Evolutionary conservation across 2,113 vertebrate genomes (phyloP), one percentile per base, ranked within the genome.

Genomic region (Thamnaconus septentrionalis): DNA sequence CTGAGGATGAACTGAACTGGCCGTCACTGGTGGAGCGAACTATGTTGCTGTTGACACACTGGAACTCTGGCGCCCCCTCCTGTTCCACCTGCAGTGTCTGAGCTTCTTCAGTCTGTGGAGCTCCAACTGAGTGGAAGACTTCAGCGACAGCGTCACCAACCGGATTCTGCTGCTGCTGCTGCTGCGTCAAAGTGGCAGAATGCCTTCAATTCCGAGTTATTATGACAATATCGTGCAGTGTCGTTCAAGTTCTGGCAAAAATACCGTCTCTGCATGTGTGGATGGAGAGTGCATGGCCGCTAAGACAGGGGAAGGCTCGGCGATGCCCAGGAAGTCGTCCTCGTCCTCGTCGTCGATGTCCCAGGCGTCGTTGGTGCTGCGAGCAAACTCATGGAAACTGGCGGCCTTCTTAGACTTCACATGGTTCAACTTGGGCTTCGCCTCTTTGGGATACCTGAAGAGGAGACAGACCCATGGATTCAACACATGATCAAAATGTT

Each of bases 321-420:
- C 71, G 5, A 56, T 51, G 12, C 65, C 55, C 1, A 86, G 72
- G 51, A 91, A 85, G 40, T 94, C 93, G 3, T 88, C 87, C 5
- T 95, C 94, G 76, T 96, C 95, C 0, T 96, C 95, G 18, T 97
- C 96, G 0, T 95, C 94, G 1, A 98, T 95, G 84, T 98, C 96
- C 96, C 96, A 98, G 39, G 96, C 96, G 8, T 98, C 96, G 39
- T 95, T 97, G 78, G 96, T 98, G 77, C 93, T 96, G 55, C 93
- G 92, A 18, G 96, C 96, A 76, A 98, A 98, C 82, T 98, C 96
- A 0, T 95, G 94, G 67, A 98, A 98, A 76, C 95, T 95, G 5
- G 95, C 95, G 6, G 95, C 92, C 84, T 97, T 98, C 82, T 96
- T 96, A 65, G 83, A 93, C 80, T 94, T 96, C 56, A 93, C 52